phyloP scores from a whole-genome alignment of 1,140 invertebrate genomes.

The Pemphigus obesinymphae region DNA sequence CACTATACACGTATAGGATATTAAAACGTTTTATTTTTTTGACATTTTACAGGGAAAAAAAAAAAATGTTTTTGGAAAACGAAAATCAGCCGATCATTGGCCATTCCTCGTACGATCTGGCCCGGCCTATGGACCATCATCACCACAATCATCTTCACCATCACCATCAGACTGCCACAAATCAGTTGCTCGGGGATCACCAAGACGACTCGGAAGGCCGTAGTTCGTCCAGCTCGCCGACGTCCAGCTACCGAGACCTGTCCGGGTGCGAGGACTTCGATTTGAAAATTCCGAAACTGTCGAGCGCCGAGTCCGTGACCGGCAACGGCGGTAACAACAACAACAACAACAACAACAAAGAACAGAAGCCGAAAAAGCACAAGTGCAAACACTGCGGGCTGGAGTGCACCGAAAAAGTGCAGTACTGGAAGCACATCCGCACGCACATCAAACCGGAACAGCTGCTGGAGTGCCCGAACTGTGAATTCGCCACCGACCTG shows the following conservation, averaged over 20 bases:
- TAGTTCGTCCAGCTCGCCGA: conserved; percentile 16
- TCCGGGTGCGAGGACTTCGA: conserved; percentile 33
- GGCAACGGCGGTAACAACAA: not conserved
- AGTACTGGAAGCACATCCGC: conserved; percentile 89
- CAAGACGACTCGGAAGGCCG: conserved; percentile 31
- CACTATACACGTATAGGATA: not conserved
- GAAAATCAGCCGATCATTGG: conserved; percentile 15
- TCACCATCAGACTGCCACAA: not conserved
- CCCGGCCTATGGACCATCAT: conserved; percentile 3
- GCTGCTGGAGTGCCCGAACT: conserved; percentile 82
- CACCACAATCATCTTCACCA: not conserved
- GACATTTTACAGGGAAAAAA: not conserved
- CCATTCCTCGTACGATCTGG: not conserved
- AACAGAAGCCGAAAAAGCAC: conserved; percentile 41
- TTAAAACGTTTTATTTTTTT: conserved; percentile 1
- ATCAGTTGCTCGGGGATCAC: not conserved
- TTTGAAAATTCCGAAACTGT: conserved; percentile 10
- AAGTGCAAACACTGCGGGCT: conserved; percentile 86
- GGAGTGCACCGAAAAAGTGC: conserved; percentile 77
- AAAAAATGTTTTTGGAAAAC: conserved; percentile 39
- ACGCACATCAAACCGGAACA: conserved; percentile 89
- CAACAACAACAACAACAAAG: conserved; percentile 22
- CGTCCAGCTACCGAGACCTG: conserved; percentile 15
- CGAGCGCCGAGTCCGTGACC: too few species aligned
- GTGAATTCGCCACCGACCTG: conserved; percentile 96